Evolutionary conservation across 2,797 vertebrate species (phyloP), one percentile per base, ranked within the genome.

Genomic region (Rhinella marina): DNA sequence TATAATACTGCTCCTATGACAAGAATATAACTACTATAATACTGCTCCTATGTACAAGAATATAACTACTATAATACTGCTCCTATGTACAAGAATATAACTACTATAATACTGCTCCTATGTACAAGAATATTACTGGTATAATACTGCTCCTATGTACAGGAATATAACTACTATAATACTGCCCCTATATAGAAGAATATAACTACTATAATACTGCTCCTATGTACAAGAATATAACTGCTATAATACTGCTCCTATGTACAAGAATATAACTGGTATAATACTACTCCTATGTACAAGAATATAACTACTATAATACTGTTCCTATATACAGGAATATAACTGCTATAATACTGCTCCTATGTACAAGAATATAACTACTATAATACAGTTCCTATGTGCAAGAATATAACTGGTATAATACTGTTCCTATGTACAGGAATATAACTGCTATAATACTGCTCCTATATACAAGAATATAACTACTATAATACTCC

Each of bases 151-250:
- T 27, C 64, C 25, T 66, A 66, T 66, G 16, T 66, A 66, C 64
- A 66, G 27, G 64, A 57, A 57, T 70, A 70, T 70, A 70, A 29
- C 66, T 70, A 70, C 66, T 70, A 32, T 70, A 70, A 70, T 70
- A 70, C 66, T 70, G 27, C 27, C 3, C 66, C 64, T 66, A 66
- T 66, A 10, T 64, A 29, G 13, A 70, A 32, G 68, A 70, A 70
- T 70, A 70, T 70, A 70, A 70, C 68, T 70, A 70, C 68, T 70
- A 70, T 70, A 70, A 70, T 70, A 70, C 68, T 70, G 27, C 68
- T 8, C 68, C 68, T 70, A 32, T 70, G 9, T 70, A 32, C 29
- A 70, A 70, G 27, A 70, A 70, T 70, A 17, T 70, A 32, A 70
- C 27, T 70, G 32, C 27, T 70, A 29, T 70, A 32, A 72, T 41